These are phyloP conservation scores for Molothrus aeneus DNA, from an alignment of 2,797 vertebrate species.

Conservation along the genomic window DNA sequence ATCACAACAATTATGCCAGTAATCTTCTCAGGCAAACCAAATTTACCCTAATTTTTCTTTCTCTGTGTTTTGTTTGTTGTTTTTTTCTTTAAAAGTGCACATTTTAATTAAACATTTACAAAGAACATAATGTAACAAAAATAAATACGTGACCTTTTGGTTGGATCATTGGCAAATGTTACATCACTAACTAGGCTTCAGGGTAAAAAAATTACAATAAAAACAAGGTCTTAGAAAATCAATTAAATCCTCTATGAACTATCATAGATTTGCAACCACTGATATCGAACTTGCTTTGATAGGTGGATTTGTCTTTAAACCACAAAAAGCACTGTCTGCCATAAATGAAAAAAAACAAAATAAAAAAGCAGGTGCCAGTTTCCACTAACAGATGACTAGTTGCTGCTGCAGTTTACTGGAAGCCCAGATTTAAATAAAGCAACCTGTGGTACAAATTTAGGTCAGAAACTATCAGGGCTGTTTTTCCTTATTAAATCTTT, in stretches of 20 bases:
- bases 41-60: neutral
- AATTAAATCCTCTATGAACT: conserved; percentile 4
- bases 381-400: conserved; percentile 16
- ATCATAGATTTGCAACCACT: conserved; percentile 25
- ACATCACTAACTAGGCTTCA: conserved; percentile 51
- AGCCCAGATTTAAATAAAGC: conserved; percentile 33
- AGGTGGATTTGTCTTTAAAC: conserved; percentile 17
- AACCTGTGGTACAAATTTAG: conserved; percentile 39
- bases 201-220: conserved; percentile 49
- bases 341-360: neutral
- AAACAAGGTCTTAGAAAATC: conserved; percentile 37
- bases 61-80: neutral
- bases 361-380: conserved; percentile 28
- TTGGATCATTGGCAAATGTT: conserved; percentile 64
- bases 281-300: conserved; percentile 35
- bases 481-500: conserved; percentile 51
- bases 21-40: conserved; percentile 61
- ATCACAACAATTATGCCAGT: neutral
- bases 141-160: conserved; percentile 76
- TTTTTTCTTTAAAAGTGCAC: conserved; percentile 69
- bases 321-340: conserved; percentile 21
- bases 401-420: conserved; percentile 47
- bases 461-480: conserved; percentile 63
- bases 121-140: conserved; percentile 73
- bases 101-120: conserved; percentile 73